Conservation (phyloP, 2,888 invertebrate species). For the Andricus curvator region DNA sequence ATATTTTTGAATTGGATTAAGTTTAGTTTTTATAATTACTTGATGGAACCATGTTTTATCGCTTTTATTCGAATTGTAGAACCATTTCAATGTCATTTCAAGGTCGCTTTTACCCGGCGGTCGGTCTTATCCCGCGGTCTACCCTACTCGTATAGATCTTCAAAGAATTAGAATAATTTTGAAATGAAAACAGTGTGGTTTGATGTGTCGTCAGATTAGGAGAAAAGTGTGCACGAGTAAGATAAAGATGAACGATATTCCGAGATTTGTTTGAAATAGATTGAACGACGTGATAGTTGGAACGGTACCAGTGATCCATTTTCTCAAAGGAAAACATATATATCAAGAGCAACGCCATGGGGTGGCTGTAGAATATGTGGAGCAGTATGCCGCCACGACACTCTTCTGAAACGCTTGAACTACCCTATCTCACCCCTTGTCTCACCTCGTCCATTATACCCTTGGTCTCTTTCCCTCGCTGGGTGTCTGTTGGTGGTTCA, state of each 20-base stretch:
- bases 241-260: slow-evolving; percentile 46
- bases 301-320: slow-evolving; percentile 39
- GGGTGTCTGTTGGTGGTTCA: slow-evolving; percentile 33
- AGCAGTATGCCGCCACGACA: slow-evolving; percentile 74
- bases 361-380: slow-evolving; percentile 68
- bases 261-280: slow-evolving; percentile 35
- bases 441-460: slow-evolving; percentile 51
- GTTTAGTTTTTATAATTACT: too few relatives aligned
- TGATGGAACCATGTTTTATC: too few relatives aligned
- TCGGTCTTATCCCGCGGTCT: too few relatives aligned
- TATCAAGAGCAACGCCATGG: slow-evolving; percentile 52
- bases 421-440: slow-evolving; percentile 52
- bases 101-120: too few relatives aligned
- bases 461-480: slow-evolving; percentile 42
- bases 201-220: background rate
- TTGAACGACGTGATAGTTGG: slow-evolving; percentile 30
- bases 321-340: slow-evolving; percentile 40
- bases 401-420: slow-evolving; percentile 64
- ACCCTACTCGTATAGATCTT: background rate
- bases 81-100: too few relatives aligned
- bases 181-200: background rate
- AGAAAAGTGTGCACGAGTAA: slow-evolving; percentile 44
- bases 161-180: background rate
- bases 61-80: too few relatives aligned
- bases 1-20: too few relatives aligned